Evolutionary conservation across 2,888 invertebrate species (phyloP), one percentile per base, ranked within the genome.

Genomic region (Scaptodrosophila latifasciaeformis): DNA sequence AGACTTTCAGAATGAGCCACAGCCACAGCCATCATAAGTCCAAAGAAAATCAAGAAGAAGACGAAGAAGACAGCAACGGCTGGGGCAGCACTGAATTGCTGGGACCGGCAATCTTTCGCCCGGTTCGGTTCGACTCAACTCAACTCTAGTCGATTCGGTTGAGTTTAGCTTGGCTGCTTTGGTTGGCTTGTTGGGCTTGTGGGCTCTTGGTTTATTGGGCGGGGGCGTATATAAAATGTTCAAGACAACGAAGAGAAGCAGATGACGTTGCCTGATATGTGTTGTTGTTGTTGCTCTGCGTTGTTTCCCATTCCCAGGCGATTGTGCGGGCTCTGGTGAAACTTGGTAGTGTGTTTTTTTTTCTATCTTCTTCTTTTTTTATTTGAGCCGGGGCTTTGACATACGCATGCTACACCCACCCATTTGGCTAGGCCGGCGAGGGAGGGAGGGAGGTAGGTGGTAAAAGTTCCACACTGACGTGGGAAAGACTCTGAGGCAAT

Each of bases 251-350:
- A 27, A 12, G 34, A 15, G 34, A 12, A 46, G 18, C 49, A 78
- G 71, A 72, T 72, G 71, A 61, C 53, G 63, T 50, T 55, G 65
- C n/a, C 63, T 70, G 71, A 72, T 72, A 72, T 78, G 55, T 59
- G 27, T 43, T 49, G 43, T n/a, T 49, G 39, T 9, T 37, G 43
- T 47, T 60, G 56, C 30, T 48, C 53, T 35, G 54, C 12, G 48
- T 57, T 54, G 49, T 51, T 78, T 72, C 71, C 76, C 71, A 72
- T 72, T 13, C 34, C n/a, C n/a, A n/a, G n/a, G 70, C 75, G 27
- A 27, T 6, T 9, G 37, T 37, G 37, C 37, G 37, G 37, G 37
- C 56, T 65, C 54, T 47, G 18, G 37, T 54, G 65, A 27, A 39
- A 37, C 48, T 37, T 37, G 18, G 37, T 15, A 15, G 6, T n/a